Evolutionary conservation across 2,113 vertebrate species (phyloP), one percentile per base, ranked within the genome.

Genomic region (Taurulus bubalis): DNA sequence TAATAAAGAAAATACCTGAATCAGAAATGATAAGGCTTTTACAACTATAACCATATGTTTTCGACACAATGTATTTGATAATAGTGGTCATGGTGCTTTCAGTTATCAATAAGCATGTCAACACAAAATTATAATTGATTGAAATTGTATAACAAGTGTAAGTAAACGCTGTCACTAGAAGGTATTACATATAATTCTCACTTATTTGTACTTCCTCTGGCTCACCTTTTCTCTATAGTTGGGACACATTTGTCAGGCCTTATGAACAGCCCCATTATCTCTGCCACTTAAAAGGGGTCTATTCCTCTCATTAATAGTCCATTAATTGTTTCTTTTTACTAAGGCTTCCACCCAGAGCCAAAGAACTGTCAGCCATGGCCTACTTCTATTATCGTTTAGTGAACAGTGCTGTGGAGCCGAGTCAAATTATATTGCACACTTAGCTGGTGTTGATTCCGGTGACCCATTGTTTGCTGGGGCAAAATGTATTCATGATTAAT

Each of bases 251-350:
- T 83, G 72, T 80, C 84, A 62, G 62, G 70, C 75, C 70, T 82
- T 91, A 84, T 91, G 85, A 93, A 89, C 83, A 87, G 86, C 83
- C 67, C 70, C 82, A 87, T 92, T 88, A 87, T 79, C 83, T 77
- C 65, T 86, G 86, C 85, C 86, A 89, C 83, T 91, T 82, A 89
- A 60, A 89, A 89, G 75, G 70, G 71, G 76, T 87, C 82, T 64
- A 75, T 90, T 86, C 78, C 77, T 68, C 78, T 84, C 82, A 70
- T 88, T 92, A 93, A 87, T 90, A 72, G 81, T 69, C 77, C 45
- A 75, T 85, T 84, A 77, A 80, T 86, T 73, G 77, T 79, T 91
- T 93, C 84, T 89, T 91, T 92, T 93, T 69, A 77, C 62, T 63
- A 81, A 24, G 68, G 79, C 83, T 91, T 79, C 58, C 75, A 87